These are phyloP conservation scores for Brachionichthys hirsutus DNA, from an alignment of 2,113 vertebrate species.

Conservation along the genomic window DNA sequence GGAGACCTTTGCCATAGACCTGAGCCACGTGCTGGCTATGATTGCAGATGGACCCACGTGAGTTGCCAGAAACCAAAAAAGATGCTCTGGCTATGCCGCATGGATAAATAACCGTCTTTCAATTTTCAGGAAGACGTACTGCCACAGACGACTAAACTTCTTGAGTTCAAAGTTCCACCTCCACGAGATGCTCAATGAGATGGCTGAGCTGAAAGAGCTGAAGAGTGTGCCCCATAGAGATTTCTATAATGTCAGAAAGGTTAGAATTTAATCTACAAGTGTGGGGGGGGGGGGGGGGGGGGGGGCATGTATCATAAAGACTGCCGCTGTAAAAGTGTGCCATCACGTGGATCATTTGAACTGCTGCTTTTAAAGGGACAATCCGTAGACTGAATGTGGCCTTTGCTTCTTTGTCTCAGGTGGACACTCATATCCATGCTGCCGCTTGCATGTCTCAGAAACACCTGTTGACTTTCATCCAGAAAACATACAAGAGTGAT, in stretches of 20 bases:
- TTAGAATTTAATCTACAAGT: slow-evolving; percentile 45
- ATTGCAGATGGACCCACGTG: slow-evolving; percentile 96
- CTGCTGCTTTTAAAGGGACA: too few relatives aligned
- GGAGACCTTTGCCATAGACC: slow-evolving; percentile 90
- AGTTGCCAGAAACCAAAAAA: slow-evolving; percentile 50
- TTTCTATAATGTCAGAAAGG: slow-evolving; percentile 99
- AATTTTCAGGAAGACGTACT: slow-evolving; percentile 90
- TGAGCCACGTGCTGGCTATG: slow-evolving; percentile 90
- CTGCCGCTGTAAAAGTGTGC: not conserved
- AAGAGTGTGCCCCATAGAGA: slow-evolving; percentile 94
- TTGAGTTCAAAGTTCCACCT: slow-evolving; percentile 94
- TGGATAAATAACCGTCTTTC: not conserved
- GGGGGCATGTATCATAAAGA: not conserved
- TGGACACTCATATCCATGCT: slow-evolving; percentile 97
- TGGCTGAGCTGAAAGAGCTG: slow-evolving; percentile 93
- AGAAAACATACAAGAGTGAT: slow-evolving; percentile 90
- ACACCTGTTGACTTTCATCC: slow-evolving; percentile 94
- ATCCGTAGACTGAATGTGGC: too few relatives aligned
- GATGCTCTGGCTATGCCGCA: not conserved
- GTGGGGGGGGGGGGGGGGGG: accelerated
- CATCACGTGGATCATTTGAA: too few relatives aligned
- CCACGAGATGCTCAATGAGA: slow-evolving; percentile 97
- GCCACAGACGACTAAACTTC: slow-evolving; percentile 93
- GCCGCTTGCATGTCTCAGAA: slow-evolving; percentile 99
- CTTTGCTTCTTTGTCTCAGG: slow-evolving; percentile 69